Conservation (phyloP, 2,888 invertebrate species). For the Nomada ruficornis region DNA sequence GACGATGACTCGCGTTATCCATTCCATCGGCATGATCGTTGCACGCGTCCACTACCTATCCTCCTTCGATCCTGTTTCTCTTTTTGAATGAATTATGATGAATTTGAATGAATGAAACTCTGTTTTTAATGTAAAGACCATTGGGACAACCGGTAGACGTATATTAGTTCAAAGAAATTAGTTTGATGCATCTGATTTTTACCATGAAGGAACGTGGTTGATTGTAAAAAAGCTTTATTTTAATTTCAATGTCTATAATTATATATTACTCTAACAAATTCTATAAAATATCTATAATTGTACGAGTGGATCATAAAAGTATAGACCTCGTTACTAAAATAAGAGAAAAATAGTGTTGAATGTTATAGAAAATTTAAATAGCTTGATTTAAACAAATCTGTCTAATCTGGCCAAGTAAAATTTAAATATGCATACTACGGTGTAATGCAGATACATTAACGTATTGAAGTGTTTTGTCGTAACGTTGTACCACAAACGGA, state of each 20-base stretch:
- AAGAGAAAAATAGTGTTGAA: no score
- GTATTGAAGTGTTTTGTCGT: background rate
- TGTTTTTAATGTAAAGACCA: background rate
- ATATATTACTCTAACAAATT: no score
- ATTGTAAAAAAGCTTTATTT: no score
- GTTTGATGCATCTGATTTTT: no score
- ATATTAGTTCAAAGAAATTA: no score
- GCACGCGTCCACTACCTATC: conserved; percentile 31
- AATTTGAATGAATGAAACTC: background rate
- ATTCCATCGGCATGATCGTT: conserved; percentile 32
- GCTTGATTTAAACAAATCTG: background rate
- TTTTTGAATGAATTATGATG: conserved; percentile 42
- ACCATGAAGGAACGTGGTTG: no score
- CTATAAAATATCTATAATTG: no score
- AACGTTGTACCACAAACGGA: background rate
- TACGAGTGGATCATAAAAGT: no score
- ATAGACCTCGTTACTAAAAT: no score
- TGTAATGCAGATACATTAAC: background rate
- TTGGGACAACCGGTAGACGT: no score
- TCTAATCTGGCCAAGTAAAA: background rate
- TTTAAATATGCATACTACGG: background rate
- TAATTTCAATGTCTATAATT: no score
- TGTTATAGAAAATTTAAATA: no score
- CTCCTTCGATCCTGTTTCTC: conserved; percentile 68
- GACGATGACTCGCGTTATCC: conserved; percentile 11